These are phyloP conservation scores for Caretta caretta DNA, from an alignment of 2,113 vertebrate genomes.

Conservation along the genomic window DNA sequence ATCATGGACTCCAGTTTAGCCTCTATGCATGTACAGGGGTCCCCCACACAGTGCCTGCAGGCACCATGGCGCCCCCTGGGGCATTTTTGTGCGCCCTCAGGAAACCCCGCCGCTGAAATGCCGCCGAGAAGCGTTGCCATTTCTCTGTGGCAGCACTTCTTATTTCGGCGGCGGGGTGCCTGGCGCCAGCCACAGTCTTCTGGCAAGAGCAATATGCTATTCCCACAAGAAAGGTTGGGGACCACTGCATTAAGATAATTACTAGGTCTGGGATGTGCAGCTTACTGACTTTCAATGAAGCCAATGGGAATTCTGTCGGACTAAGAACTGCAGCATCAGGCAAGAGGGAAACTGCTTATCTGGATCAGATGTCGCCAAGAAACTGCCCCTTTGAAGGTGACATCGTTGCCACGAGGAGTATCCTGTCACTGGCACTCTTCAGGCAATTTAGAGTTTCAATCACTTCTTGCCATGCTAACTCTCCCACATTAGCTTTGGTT, in stretches of 20 bases:
- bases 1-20: neutral
- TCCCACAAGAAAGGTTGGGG: too few relatives aligned
- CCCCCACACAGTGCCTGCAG: too few relatives aligned
- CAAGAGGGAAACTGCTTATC: neutral
- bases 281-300: neutral
- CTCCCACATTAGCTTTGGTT: conserved; percentile 14
- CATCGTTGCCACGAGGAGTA: neutral
- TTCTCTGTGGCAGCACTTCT: too few relatives aligned
- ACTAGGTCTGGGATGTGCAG: neutral
- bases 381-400: neutral
- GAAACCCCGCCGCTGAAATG: too few relatives aligned
- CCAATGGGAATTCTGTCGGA: neutral
- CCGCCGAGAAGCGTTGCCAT: too few relatives aligned
- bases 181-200: too few relatives aligned
- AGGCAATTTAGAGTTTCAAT: neutral
- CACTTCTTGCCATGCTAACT: conserved; percentile 16
- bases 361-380: neutral
- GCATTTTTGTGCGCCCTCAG: too few relatives aligned
- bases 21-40: neutral
- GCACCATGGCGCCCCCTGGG: too few relatives aligned
- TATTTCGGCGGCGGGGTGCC: too few relatives aligned
- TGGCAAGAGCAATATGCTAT: too few relatives aligned
- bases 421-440: neutral
- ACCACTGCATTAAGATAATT: neutral
- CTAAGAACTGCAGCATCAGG: neutral